Percentiles rank a stretch among this genome's conserved stretches.
Conservation (phyloP, 2,888 invertebrate genomes). For the Pediacus dermestoides region DNA sequence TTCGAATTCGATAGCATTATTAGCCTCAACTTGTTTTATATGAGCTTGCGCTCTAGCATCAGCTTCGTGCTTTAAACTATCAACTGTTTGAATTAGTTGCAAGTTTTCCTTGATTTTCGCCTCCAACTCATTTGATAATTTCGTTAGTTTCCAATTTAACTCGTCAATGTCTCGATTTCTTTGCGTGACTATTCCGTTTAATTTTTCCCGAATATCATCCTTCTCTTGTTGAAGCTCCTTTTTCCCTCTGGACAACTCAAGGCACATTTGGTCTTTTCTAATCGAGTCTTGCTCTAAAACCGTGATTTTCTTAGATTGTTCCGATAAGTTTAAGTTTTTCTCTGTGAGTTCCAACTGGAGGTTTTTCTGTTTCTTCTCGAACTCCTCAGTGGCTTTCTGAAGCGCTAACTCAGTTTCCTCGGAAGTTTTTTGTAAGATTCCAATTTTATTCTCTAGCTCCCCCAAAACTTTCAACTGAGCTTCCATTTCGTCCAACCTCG, state of each 20-base stretch:
- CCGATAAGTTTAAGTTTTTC: slow-evolving; percentile 54
- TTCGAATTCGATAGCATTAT: no score
- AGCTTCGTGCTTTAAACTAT: slow-evolving; percentile 11
- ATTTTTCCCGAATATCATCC: slow-evolving; percentile 50
- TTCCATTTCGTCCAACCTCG: slow-evolving; percentile 57
- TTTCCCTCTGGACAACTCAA: slow-evolving; percentile 58
- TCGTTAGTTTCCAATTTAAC: slow-evolving; percentile 39
- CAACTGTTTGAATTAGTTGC: background rate
- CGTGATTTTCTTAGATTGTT: slow-evolving; percentile 55
- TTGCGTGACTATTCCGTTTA: slow-evolving; percentile 52
- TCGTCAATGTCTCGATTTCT: slow-evolving; percentile 39
- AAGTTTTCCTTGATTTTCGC: slow-evolving; percentile 51
- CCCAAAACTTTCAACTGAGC: slow-evolving; percentile 55
- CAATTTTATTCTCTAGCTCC: slow-evolving; percentile 53
- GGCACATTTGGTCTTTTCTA: slow-evolving; percentile 57
- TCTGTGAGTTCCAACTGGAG: slow-evolving; percentile 57
- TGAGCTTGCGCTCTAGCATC: no score
- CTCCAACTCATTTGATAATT: slow-evolving; percentile 29
- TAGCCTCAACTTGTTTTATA: no score
- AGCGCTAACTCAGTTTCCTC: slow-evolving; percentile 56
- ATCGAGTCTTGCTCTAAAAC: slow-evolving; percentile 56
- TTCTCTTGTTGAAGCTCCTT: slow-evolving; percentile 54
- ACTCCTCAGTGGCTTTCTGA: slow-evolving; percentile 48
- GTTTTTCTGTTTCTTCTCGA: slow-evolving; percentile 54
- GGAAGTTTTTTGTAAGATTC: slow-evolving; percentile 55